A percentile compares a stretch with the other conserved stretches of the same genome.
phyloP scores from a whole-genome alignment of 2,888 invertebrate genomes.

The Tridacna crocea region DNA sequence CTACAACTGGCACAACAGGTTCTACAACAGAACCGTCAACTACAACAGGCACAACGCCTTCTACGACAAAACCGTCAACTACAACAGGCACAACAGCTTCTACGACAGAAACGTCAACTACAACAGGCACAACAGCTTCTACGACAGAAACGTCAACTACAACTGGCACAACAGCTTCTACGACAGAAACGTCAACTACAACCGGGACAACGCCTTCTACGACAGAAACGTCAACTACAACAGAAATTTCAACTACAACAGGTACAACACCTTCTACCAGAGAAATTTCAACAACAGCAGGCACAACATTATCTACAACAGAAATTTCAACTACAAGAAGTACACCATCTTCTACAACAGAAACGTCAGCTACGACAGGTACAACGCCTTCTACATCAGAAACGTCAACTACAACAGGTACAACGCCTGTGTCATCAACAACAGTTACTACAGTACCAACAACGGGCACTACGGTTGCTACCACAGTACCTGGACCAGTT shows the following conservation, averaged over 20 bases:
- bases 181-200: not conserved
- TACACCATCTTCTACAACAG: not conserved
- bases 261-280: not conserved
- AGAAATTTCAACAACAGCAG: slow-evolving; percentile 1
- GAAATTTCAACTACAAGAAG: not conserved
- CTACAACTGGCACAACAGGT: not conserved
- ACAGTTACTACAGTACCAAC: not conserved
- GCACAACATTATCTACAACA: not conserved
- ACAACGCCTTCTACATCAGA: not conserved
- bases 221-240: not conserved
- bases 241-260: not conserved
- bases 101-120: slow-evolving; percentile 13
- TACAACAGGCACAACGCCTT: slow-evolving; percentile 16
- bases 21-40: not conserved
- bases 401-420: not conserved
- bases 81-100: not conserved
- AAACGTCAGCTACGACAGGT: not conserved
- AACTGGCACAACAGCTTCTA: slow-evolving; percentile 1
- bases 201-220: not conserved
- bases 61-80: slow-evolving; percentile 11
- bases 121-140: not conserved
- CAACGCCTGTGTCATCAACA: not conserved
- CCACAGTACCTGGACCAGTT: not conserved
- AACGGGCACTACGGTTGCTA: not conserved
- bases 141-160: slow-evolving; percentile 14